phyloP scores from a whole-genome alignment of 2,797 vertebrate species.

The Miichthys miiuy region DNA sequence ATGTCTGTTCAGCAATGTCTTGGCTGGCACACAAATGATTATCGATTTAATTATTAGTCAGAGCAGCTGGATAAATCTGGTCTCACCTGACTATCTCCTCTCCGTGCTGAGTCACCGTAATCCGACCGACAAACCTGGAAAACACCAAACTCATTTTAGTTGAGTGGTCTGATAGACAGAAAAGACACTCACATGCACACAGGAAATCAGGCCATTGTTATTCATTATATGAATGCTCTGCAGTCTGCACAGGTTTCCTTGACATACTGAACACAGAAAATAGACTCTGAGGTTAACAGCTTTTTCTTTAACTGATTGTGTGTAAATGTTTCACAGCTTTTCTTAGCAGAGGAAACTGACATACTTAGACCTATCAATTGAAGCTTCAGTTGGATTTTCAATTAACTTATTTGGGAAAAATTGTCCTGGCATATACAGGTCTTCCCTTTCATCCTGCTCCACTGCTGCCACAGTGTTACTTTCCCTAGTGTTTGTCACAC shows the following conservation, averaged over 20 bases:
- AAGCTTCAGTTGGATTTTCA: neutral
- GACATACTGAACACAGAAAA: neutral
- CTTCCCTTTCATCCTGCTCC: neutral
- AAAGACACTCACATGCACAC: neutral
- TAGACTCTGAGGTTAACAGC: neutral
- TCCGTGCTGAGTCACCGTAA: constrained; percentile 90
- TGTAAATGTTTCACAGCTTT: neutral
- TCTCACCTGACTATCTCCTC: constrained; percentile 96
- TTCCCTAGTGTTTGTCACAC: neutral
- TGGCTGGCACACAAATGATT: neutral
- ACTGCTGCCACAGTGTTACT: neutral
- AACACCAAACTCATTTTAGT: constrained; percentile 29
- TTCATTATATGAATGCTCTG: constrained; percentile 1
- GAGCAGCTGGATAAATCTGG: constrained; percentile 20
- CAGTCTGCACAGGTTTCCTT: neutral
- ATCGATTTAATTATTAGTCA: neutral
- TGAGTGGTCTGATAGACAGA: constrained; percentile 2
- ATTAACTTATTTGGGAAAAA: neutral
- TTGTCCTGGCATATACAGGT: neutral
- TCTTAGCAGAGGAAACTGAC: neutral
- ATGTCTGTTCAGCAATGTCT: neutral
- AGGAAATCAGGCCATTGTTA: neutral
- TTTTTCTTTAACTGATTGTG: neutral
- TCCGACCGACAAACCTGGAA: constrained; percentile 94
- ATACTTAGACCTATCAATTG: neutral